Evolutionary conservation across 2,797 vertebrate genomes (phyloP), one percentile per base, ranked within the genome.

Genomic region (Bryconaethiops microstoma): DNA sequence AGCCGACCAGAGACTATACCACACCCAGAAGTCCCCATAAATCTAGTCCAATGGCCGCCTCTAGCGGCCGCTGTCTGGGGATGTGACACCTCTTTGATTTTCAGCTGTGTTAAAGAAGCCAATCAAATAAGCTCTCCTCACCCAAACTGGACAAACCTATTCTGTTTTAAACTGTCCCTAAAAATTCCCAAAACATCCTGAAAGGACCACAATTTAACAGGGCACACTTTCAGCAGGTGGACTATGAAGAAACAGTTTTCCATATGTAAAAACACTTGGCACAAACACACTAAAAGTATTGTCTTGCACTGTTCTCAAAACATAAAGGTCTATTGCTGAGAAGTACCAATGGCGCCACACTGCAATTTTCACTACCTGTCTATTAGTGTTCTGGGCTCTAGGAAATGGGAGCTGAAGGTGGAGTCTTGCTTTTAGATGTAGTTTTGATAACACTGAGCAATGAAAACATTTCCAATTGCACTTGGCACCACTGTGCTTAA

Each of bases 391-490:
- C 84, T 82, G 81, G 80, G 19, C 80, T 79, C 73, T 17, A 60
- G 79, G 64, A 84, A 86, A 77, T 83, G 76, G 83, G 80, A 87
- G 81, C 74, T 84, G 87, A 57, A 88, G 83, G 85, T 86, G 86
- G 83, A 85, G 86, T 62, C n/a, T 60, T 40, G 75, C 57, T 74
- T 79, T 89, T 79, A 87, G 90, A 88, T 89, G 89, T 77, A 85
- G 82, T 86, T 90, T 74, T 88, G 86, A 89, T 88, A 90, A 71
- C 72, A 25, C 52, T 77, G 77, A 80, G 64, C 86, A 86, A 83
- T 86, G 78, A 91, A 92, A 92, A 91, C 79, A 88, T 85, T 85
- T 85, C 45, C 21, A 17, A 72, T 78, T 84, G 50, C 77, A 70
- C 71, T 68, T 74, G 78, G 79, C 69, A 84, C 78, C 78, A 77